Conservation (phyloP, 2,113 vertebrate genomes). For the Nansenia antarctica region DNA sequence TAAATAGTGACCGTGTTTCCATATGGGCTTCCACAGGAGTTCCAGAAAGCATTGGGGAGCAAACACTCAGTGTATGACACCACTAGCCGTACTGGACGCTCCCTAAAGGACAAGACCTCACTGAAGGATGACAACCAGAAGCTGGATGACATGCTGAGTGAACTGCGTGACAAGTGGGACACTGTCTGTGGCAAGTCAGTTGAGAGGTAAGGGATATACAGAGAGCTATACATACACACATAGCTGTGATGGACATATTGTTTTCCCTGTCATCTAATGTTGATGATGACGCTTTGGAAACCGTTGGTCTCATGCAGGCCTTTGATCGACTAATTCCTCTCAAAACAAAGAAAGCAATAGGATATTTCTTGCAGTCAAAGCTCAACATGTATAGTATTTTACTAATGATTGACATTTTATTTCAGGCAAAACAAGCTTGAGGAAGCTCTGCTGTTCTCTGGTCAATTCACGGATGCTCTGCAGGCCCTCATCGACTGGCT, state of each 20-base stretch:
- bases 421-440: conserved; percentile 96
- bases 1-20: conserved; percentile 6
- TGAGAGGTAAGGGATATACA: conserved; percentile 86
- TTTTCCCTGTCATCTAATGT: not conserved
- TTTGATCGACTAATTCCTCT: not conserved
- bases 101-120: conserved; percentile 93
- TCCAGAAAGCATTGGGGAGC: conserved; percentile 93
- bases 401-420: not conserved
- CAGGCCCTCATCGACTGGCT: conserved; percentile 98
- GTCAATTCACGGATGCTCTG: conserved; percentile 96
- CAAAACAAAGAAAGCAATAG: not conserved
- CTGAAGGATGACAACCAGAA: conserved; percentile 93
- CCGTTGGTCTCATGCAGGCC: not conserved
- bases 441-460: conserved; percentile 94
- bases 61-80: conserved; percentile 98
- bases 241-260: not conserved
- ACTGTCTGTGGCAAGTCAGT: conserved; percentile 97
- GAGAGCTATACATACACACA: not conserved
- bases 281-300: not conserved
- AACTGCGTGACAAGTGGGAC: conserved; percentile 97
- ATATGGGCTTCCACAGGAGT: conserved; percentile 77
- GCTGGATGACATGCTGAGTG: conserved; percentile 94
- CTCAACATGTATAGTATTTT: not conserved
- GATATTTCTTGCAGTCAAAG: not conserved
- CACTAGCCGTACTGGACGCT: conserved; percentile 88